These are phyloP conservation scores for crab-eating macaque (Macaca fascicularis) DNA, from an alignment of 2,113 vertebrate species.

Conservation along the genomic window DNA sequence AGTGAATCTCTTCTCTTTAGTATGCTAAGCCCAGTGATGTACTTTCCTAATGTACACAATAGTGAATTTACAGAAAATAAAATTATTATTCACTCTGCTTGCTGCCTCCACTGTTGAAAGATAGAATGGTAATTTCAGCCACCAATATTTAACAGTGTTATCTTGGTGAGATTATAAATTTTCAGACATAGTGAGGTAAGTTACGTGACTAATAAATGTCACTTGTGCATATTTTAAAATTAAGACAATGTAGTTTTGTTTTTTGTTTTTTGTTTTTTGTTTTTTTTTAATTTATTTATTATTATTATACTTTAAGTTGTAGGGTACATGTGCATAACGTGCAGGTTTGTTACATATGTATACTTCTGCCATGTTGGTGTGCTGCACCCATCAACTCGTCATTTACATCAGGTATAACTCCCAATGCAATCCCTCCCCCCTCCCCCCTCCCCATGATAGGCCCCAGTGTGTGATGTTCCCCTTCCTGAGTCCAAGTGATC, in stretches of 20 bases:
- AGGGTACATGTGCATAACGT: too few relatives aligned
- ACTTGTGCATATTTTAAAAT: constrained; percentile 26
- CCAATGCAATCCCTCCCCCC: too few relatives aligned
- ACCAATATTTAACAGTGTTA: constrained; percentile 12
- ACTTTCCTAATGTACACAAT: not conserved
- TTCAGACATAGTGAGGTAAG: not conserved
- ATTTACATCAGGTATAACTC: too few relatives aligned
- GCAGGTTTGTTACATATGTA: too few relatives aligned
- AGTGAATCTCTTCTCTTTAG: not conserved
- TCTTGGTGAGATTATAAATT: not conserved
- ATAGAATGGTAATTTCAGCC: not conserved
- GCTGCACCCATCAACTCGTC: too few relatives aligned
- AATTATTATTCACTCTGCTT: constrained; percentile 3
- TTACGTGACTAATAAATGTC: constrained; percentile 17
- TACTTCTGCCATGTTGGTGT: too few relatives aligned
- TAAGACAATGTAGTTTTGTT: not conserved
- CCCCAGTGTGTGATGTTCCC: too few relatives aligned
- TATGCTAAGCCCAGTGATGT: not conserved
- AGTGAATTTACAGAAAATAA: constrained; percentile 3
- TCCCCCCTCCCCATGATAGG: too few relatives aligned
- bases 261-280: too few relatives aligned
- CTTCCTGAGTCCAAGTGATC: too few relatives aligned
- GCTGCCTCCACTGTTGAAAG: not conserved
- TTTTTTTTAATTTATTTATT: too few relatives aligned
- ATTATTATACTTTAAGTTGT: too few relatives aligned